These are phyloP conservation scores for Pungitius pungitius DNA, from an alignment of 2,113 vertebrate species.

Conservation along the genomic window DNA sequence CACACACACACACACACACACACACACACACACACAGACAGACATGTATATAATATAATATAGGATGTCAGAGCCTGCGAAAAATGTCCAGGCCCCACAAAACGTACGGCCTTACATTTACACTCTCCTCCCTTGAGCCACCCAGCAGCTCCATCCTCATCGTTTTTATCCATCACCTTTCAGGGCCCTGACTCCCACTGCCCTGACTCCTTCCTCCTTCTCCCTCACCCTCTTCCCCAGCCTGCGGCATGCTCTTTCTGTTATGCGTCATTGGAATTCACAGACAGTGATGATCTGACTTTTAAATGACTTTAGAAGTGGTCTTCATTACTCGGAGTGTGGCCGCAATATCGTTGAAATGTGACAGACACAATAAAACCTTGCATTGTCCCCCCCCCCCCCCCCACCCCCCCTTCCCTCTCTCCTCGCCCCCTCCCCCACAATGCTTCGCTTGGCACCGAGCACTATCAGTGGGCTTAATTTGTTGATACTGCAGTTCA, in stretches of 20 bases:
- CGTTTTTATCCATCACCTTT: slow-evolving; percentile 67
- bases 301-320: slow-evolving; percentile 80
- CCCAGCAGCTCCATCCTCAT: slow-evolving; percentile 39
- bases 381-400: slow-evolving; percentile 26
- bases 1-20: slow-evolving; percentile 28
- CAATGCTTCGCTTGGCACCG: slow-evolving; percentile 60
- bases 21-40: slow-evolving; percentile 10
- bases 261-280: slow-evolving; percentile 75
- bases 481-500: slow-evolving; percentile 83
- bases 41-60: neutral
- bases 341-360: slow-evolving; percentile 74
- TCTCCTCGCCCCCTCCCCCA: slow-evolving; percentile 3
- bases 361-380: slow-evolving; percentile 77
- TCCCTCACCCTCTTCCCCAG: slow-evolving; percentile 39
- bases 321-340: slow-evolving; percentile 73
- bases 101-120: slow-evolving; percentile 40
- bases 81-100: slow-evolving; percentile 30
- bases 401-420: slow-evolving; percentile 1
- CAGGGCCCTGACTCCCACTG: slow-evolving; percentile 62
- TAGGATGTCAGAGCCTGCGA: slow-evolving; percentile 7
- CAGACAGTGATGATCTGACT: slow-evolving; percentile 76
- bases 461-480: slow-evolving; percentile 75
- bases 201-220: slow-evolving; percentile 40
- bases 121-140: slow-evolving; percentile 50
- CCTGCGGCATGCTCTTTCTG: slow-evolving; percentile 63